Evolutionary conservation across 2,888 invertebrate species (phyloP), one percentile per base, ranked within the genome.

Genomic region (Nomada ruficornis): DNA sequence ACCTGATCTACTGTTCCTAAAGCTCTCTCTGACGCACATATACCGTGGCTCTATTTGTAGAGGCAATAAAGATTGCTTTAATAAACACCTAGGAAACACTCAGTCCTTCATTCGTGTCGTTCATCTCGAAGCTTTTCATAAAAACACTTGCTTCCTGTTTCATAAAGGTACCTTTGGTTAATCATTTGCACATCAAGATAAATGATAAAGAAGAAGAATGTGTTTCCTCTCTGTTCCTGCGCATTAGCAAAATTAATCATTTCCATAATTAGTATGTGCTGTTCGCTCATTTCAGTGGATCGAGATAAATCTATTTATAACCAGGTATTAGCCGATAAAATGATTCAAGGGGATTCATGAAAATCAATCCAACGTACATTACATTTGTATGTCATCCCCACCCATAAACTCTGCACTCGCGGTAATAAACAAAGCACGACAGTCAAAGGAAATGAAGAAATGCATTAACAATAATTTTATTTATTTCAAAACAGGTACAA

Each of bases 1-100:
- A n/a, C 52, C 18, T 57, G 47, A 23, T 60, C 68, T 64, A 42
- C 68, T 47, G 64, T 68, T 65, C 62, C 52, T 67, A 59, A 72
- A 72, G 47, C 67, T 26, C 36, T 36, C 29, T 29, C 23, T 26
- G 36, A 54, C 15, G 63, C 42, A 36, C 20, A 15, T 36, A 20
- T 36, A 63, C 42, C 36, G 63, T 7, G 47, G 50, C n/a, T 63
- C 29, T 50, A 62, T 62, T 62, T 50, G 29, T 63, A 11, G 23
- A 44, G 63, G 36, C 29, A 20, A 47, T 64, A 52, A 64, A 64
- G 36, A 23, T 54, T 54, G 29, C 67, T 67, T 67, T 36, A 67
- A 67, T 67, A 67, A 67, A 67, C 52, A 52, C 52, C 52, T 7
- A 20, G 29, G 52, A 52, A 52, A 29, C n/a, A 29, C 29, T 29